Evolutionary conservation across 37 sponge, comb jelly and placozoan species (phyloP).

Genomic region (Halichondria panicea): DNA sequence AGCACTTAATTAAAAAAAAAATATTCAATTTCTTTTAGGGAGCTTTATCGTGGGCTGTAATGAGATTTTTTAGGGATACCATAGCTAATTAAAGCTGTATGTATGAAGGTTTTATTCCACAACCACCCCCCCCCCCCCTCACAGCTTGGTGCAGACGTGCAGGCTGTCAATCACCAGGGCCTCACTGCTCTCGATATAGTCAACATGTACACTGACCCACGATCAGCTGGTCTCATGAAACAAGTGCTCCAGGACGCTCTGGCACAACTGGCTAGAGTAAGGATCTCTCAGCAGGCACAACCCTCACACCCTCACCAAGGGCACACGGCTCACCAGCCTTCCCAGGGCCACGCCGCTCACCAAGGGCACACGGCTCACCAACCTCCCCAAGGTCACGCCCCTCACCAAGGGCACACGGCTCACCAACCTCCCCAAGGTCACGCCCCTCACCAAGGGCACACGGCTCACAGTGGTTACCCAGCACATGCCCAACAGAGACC

Average conservation of each 20-base stretch:
- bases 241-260: slow-evolving; percentile 70
- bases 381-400: background rate
- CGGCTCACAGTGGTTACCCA: background rate
- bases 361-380: background rate
- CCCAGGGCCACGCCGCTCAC: background rate
- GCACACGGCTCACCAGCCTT: slow-evolving; percentile 3
- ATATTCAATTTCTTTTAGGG: background rate
- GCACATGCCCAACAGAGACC: background rate
- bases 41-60: background rate
- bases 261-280: slow-evolving; percentile 24
- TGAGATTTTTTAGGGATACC: too few species aligned
- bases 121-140: background rate
- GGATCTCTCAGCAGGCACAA: slow-evolving; percentile 8
- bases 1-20: background rate
- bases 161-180: slow-evolving; percentile 47
- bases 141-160: slow-evolving; percentile 74
- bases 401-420: background rate
- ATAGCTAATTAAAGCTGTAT: too few species aligned
- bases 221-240: slow-evolving; percentile 69
- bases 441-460: background rate
- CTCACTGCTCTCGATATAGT: slow-evolving; percentile 76
- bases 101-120: too few species aligned
- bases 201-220: slow-evolving; percentile 80
- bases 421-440: background rate
- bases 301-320: slow-evolving; percentile 35